Evolutionary conservation across 2,888 invertebrate genomes (phyloP).

Genomic region (Baronia brevicornis): DNA sequence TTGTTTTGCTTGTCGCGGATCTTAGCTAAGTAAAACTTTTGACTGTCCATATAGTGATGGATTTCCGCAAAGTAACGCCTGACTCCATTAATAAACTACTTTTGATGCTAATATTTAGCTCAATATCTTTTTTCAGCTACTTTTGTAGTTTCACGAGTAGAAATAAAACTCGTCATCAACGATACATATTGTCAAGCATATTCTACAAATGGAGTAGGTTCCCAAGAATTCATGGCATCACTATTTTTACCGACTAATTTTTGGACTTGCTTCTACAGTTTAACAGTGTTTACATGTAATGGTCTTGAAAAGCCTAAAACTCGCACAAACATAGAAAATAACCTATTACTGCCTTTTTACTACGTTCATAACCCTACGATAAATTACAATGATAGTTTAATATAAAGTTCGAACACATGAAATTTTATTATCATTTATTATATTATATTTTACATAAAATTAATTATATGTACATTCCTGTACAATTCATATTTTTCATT

Average conservation of each 20-base stretch:
- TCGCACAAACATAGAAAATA: background rate
- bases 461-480: too few species aligned
- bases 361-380: too few species aligned
- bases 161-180: conserved; percentile 46
- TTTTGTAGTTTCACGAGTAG: conserved; percentile 36
- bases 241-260: conserved; percentile 41
- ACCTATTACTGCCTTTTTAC: conserved; percentile 9
- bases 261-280: conserved; percentile 36
- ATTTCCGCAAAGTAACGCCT: too few species aligned
- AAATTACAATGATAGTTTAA: too few species aligned
- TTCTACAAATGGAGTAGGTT: conserved; percentile 43
- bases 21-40: too few species aligned
- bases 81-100: too few species aligned
- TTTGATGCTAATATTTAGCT: background rate
- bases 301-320: background rate
- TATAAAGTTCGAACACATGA: too few species aligned
- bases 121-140: conserved; percentile 22
- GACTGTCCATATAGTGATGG: too few species aligned
- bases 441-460: too few species aligned
- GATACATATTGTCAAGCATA: conserved; percentile 44
- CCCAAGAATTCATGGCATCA: conserved; percentile 36
- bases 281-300: conserved; percentile 43
- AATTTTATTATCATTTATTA: too few species aligned
- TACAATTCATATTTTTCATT: too few species aligned
- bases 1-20: too few species aligned